phyloP scores from a whole-genome alignment of 2,797 vertebrate species.

The Dendrocincla fuliginosa region DNA sequence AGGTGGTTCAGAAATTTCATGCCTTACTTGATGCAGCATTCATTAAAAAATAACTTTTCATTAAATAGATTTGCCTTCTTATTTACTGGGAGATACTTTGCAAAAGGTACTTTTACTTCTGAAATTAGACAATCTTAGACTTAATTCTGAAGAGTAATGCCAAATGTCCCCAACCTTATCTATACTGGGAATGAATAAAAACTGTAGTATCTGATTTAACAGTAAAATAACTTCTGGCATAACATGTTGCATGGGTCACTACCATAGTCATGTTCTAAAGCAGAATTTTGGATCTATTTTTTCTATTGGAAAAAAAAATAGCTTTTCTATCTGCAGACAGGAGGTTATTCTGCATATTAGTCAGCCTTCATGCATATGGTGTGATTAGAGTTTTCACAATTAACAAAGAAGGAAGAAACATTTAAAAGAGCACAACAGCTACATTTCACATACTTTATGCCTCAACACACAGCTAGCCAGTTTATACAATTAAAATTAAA shows the following conservation, averaged over 20 bases:
- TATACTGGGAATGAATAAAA: not conserved
- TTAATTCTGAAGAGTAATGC: not conserved
- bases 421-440: not conserved
- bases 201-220: not conserved
- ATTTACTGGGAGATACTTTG: not conserved
- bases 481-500: not conserved
- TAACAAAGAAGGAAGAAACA: not conserved
- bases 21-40: not conserved
- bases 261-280: not conserved
- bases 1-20: not conserved
- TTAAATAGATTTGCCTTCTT: not conserved
- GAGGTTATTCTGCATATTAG: not conserved
- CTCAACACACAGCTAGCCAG: not conserved
- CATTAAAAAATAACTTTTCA: not conserved
- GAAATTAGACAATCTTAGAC: not conserved
- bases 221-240: not conserved
- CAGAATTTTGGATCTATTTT: not conserved
- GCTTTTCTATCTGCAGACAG: not conserved
- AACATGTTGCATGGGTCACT: not conserved
- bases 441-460: not conserved
- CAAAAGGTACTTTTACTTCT: not conserved
- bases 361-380: not conserved
- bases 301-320: not conserved
- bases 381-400: not conserved
- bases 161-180: not conserved